Evolutionary conservation across 1,140 invertebrate genomes (phyloP).

Genomic region (Drepana arcuata): DNA sequence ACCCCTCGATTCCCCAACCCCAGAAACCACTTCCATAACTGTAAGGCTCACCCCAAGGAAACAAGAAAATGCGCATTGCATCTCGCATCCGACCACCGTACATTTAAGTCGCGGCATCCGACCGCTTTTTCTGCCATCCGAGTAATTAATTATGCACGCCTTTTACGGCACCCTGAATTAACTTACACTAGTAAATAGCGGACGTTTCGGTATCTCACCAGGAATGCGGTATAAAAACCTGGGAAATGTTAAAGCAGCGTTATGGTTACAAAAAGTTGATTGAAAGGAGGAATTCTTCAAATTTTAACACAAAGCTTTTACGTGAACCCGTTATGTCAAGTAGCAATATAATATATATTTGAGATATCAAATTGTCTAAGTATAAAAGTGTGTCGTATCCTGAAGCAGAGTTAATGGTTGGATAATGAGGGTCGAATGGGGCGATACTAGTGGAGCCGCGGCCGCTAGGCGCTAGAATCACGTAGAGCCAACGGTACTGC

Average conservation of each 20-base stretch:
- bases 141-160: constrained; percentile 61
- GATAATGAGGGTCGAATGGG: constrained; percentile 36
- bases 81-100: too few species aligned
- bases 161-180: constrained; percentile 52
- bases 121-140: constrained; percentile 46
- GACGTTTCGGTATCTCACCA: too few species aligned
- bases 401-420: constrained; percentile 39
- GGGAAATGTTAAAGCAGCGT: too few species aligned
- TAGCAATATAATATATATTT: too few species aligned
- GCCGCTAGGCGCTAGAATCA: constrained; percentile 45
- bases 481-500: constrained; percentile 49
- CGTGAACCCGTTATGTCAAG: too few species aligned
- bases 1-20: constrained; percentile 26
- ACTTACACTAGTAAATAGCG: too few species aligned
- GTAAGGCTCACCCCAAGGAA: constrained; percentile 22
- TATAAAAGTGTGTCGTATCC: constrained; percentile 47
- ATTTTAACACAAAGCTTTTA: too few species aligned
- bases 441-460: too few species aligned
- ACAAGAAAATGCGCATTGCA: constrained; percentile 24
- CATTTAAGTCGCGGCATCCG: constrained; percentile 32
- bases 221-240: too few species aligned
- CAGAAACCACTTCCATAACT: constrained; percentile 11
- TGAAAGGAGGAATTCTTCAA: too few species aligned
- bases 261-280: too few species aligned
- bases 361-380: constrained; percentile 20